Evolutionary conservation across 2,113 vertebrate genomes (phyloP).

Genomic region (Rhinogobius similis): DNA sequence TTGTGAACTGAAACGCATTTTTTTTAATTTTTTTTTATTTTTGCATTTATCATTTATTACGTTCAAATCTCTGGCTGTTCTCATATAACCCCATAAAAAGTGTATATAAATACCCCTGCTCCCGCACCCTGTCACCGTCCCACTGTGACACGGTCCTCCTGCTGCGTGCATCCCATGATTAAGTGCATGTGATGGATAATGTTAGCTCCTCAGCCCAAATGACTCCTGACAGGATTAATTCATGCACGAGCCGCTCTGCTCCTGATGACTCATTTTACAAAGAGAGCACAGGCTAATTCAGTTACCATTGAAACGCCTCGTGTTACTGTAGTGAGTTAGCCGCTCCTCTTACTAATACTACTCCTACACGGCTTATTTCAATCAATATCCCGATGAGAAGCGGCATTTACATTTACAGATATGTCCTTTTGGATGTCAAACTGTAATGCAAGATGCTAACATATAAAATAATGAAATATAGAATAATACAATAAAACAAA

Average conservation of each 20-base stretch:
- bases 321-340: not conserved
- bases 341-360: not conserved
- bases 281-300: not conserved
- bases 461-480: too few relatives aligned
- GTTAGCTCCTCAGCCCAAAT: not conserved
- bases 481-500: too few relatives aligned
- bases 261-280: conserved; percentile 4
- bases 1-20: too few relatives aligned
- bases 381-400: not conserved
- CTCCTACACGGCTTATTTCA: not conserved
- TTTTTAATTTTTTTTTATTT: too few relatives aligned
- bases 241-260: not conserved
- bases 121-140: not conserved
- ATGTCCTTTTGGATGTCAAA: too few relatives aligned
- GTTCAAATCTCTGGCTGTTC: too few relatives aligned
- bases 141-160: not conserved
- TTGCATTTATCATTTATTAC: too few relatives aligned
- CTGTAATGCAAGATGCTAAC: too few relatives aligned
- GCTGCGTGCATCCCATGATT: not conserved
- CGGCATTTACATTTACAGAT: too few relatives aligned
- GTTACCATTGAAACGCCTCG: not conserved
- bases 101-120: not conserved
- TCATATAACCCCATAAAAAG: not conserved
- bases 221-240: conserved; percentile 1
- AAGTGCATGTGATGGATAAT: conserved; percentile 3